phyloP scores from a whole-genome alignment of 2,888 invertebrate species.

The Clivina fossor region DNA sequence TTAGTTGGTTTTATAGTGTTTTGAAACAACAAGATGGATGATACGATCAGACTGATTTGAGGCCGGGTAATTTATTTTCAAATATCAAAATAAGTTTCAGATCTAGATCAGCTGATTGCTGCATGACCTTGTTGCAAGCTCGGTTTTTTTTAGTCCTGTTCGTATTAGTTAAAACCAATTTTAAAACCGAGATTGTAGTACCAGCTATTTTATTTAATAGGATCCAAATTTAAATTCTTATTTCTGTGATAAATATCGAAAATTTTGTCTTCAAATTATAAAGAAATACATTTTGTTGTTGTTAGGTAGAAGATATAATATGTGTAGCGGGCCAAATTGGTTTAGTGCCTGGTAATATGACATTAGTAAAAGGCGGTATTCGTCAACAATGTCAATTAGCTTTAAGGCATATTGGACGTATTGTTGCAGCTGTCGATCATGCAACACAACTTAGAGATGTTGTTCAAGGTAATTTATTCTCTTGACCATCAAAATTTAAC shows the following conservation, averaged over 20 bases:
- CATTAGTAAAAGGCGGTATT: conserved; percentile 74
- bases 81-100: too few relatives aligned
- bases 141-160: too few relatives aligned
- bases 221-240: too few relatives aligned
- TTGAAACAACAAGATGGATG: background rate
- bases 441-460: conserved; percentile 80
- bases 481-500: background rate
- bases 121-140: too few relatives aligned
- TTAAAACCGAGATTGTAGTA: too few relatives aligned
- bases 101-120: too few relatives aligned
- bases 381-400: conserved; percentile 81
- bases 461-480: conserved; percentile 64
- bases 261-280: background rate
- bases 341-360: conserved; percentile 79
- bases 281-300: background rate
- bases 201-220: too few relatives aligned
- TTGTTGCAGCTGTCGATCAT: conserved; percentile 78
- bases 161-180: too few relatives aligned
- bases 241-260: too few relatives aligned
- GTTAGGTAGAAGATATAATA: conserved; percentile 77
- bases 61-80: too few relatives aligned
- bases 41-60: too few relatives aligned
- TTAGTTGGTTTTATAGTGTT: background rate
- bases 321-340: conserved; percentile 92
- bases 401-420: conserved; percentile 78